phyloP scores from a whole-genome alignment of 2,113 vertebrate species.

The Eretmochelys imbricata region DNA sequence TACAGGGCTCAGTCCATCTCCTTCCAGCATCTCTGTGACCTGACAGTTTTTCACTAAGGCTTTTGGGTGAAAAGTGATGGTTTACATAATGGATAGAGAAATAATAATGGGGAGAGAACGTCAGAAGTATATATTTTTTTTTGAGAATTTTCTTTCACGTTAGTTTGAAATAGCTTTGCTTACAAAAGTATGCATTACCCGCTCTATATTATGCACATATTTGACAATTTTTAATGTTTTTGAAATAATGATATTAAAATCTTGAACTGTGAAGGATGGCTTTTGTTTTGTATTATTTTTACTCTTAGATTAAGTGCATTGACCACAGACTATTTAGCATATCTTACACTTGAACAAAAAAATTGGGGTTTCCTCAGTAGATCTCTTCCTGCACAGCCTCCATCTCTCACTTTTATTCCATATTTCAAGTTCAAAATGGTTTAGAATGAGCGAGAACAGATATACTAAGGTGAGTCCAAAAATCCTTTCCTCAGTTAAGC shows the following conservation, averaged over 20 bases:
- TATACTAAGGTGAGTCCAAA: neutral
- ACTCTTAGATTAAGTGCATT: neutral
- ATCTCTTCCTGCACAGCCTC: neutral
- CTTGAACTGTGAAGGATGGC: neutral
- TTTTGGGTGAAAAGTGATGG: neutral
- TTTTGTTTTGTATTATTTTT: neutral
- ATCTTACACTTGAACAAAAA: neutral
- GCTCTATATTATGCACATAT: neutral
- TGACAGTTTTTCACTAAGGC: neutral
- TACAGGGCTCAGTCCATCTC: neutral
- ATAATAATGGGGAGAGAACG: neutral
- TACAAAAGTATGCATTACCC: neutral
- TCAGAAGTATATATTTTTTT: neutral
- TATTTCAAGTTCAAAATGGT: neutral
- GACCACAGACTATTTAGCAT: neutral
- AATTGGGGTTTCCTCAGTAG: neutral
- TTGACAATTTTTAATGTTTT: neutral
- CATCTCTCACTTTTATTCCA: neutral
- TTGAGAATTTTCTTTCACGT: neutral
- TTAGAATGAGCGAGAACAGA: neutral
- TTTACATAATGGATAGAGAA: neutral
- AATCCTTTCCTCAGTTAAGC: neutral
- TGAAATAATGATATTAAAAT: neutral
- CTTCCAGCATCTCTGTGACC: neutral
- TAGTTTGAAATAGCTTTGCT: neutral